These are phyloP conservation scores for Onchidella celtica DNA, from an alignment of 2,888 invertebrate genomes.

Conservation along the genomic window DNA sequence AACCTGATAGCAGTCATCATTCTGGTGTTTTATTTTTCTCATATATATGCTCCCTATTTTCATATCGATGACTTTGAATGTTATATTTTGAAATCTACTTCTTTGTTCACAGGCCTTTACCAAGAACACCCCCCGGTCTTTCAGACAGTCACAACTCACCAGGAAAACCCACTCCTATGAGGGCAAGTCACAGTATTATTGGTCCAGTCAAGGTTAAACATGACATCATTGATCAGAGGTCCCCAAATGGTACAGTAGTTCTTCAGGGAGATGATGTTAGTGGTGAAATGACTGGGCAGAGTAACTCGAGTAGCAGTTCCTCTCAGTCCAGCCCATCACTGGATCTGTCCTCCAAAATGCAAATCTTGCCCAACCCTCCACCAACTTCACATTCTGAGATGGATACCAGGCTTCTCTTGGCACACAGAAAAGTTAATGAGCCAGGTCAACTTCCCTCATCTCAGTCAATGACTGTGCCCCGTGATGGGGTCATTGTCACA, in stretches of 20 bases:
- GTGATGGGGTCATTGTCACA: not conserved
- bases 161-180: not conserved
- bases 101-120: conserved; percentile 24
- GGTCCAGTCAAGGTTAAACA: conserved; percentile 17
- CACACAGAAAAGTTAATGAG: not conserved
- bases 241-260: not conserved
- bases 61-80: too few species aligned
- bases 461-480: not conserved
- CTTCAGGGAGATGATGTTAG: not conserved
- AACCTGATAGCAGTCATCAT: too few species aligned
- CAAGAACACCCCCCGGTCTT: conserved; percentile 11
- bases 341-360: not conserved
- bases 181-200: conserved; percentile 1
- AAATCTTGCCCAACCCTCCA: not conserved
- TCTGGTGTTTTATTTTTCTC: too few species aligned
- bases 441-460: not conserved
- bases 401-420: not conserved
- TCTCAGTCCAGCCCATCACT: not conserved
- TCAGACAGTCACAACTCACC: not conserved
- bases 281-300: too few species aligned
- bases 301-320: too few species aligned
- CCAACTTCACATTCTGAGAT: not conserved
- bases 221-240: not conserved
- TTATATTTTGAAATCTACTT: too few species aligned
- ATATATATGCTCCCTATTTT: too few species aligned